Conservation (phyloP, 2,888 invertebrate genomes). For the Rugalucina vietnamica region DNA sequence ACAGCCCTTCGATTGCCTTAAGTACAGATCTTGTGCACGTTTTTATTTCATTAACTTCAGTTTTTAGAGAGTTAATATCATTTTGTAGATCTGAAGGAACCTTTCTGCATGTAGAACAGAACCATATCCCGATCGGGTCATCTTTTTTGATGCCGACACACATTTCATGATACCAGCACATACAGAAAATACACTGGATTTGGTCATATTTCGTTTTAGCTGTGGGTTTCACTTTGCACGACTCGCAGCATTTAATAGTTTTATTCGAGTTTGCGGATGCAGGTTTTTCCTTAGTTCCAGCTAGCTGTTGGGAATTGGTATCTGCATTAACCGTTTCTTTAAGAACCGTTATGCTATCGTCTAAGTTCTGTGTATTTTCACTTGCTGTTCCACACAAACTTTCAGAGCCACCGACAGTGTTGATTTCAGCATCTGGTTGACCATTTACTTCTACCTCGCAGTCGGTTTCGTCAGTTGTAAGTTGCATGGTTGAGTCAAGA, state of each 20-base stretch:
- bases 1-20: no score
- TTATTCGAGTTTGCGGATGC: no score
- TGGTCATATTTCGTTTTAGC: not conserved
- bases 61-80: not conserved
- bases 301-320: not conserved
- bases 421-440: not conserved
- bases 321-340: not conserved
- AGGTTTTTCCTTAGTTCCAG: no score
- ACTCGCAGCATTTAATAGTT: not conserved
- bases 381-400: no score
- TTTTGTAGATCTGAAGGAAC: not conserved
- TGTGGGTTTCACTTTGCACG: not conserved
- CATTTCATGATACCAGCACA: not conserved
- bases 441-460: not conserved
- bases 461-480: not conserved
- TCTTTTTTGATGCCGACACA: not conserved
- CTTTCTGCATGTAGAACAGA: not conserved
- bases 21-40: no score
- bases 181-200: not conserved
- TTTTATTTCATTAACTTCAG: not conserved
- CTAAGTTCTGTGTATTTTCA: not conserved
- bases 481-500: not conserved
- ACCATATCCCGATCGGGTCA: not conserved
- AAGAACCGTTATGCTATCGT: not conserved
- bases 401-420: not conserved